These are phyloP conservation scores for Myanophis thanlyinensis DNA, from an alignment of 2,113 vertebrate species.

Conservation along the genomic window DNA sequence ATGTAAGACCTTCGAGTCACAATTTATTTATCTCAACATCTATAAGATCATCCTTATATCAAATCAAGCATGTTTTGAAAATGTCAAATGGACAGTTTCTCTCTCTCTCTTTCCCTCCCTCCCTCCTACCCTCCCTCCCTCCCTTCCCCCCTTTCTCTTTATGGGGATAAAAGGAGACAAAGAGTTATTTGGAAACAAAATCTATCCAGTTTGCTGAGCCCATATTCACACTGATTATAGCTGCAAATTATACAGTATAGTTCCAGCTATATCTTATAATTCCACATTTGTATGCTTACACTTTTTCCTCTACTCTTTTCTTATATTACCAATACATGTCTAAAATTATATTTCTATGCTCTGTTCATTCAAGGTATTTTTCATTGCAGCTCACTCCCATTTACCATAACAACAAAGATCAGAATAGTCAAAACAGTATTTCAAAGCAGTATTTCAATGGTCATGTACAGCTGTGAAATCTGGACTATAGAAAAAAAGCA, in stretches of 20 bases:
- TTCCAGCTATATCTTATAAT: background rate
- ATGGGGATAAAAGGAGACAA: too few species aligned
- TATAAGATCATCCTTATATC: slow-evolving; percentile 43
- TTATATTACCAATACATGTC: background rate
- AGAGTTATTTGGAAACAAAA: slow-evolving; percentile 21
- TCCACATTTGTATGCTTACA: background rate
- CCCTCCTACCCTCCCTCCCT: fast-evolving
- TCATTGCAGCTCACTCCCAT: background rate
- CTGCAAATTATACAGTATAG: background rate
- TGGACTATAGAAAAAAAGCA: background rate
- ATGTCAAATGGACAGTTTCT: background rate
- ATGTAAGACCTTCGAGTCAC: slow-evolving; percentile 46
- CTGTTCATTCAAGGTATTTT: background rate
- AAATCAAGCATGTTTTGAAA: slow-evolving; percentile 42
- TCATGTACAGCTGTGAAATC: background rate
- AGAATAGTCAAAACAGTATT: background rate
- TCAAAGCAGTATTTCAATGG: background rate
- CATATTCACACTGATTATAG: slow-evolving; percentile 3
- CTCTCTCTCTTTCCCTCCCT: background rate
- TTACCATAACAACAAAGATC: background rate
- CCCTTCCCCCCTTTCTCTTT: fast-evolving
- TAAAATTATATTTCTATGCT: background rate
- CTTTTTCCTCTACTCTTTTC: background rate
- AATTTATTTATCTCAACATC: slow-evolving; percentile 15
- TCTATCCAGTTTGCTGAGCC: slow-evolving; percentile 24